Evolutionary conservation across 2,888 invertebrate genomes (phyloP).

Genomic region (Yponomeuta sedellus): DNA sequence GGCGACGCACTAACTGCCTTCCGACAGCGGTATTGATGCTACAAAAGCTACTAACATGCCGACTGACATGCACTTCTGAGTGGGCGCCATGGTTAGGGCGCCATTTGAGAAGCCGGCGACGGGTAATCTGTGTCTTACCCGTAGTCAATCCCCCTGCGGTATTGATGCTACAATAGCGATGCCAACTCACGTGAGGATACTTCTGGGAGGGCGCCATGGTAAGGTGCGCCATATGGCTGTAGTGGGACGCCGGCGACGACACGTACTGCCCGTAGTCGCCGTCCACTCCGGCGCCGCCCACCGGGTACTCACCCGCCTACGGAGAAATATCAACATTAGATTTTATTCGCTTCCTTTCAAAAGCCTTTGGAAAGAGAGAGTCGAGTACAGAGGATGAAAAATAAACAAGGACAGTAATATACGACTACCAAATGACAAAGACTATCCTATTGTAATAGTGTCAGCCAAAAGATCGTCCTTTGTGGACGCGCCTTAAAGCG

Average conservation of each 20-base stretch:
- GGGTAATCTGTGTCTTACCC: no score
- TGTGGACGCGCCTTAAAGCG: no score
- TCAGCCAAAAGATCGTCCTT: no score
- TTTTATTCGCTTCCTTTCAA: no score
- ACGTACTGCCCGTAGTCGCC: slow-evolving; percentile 72
- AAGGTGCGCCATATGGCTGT: slow-evolving; percentile 73
- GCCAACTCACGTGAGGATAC: slow-evolving; percentile 64
- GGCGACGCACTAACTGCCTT: no score
- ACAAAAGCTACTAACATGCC: neutral
- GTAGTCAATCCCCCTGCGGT: no score
- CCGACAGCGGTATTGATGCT: neutral
- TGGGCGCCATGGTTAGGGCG: slow-evolving; percentile 72
- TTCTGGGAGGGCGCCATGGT: slow-evolving; percentile 74
- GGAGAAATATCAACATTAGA: no score
- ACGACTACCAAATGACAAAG: no score
- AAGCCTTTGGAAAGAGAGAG: no score
- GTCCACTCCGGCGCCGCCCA: slow-evolving; percentile 60
- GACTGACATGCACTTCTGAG: slow-evolving; percentile 72
- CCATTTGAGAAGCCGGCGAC: slow-evolving; percentile 69
- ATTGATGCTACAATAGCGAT: neutral
- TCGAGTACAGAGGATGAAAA: no score
- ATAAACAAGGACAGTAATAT: no score
- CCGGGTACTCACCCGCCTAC: slow-evolving; percentile 65
- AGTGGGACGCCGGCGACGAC: slow-evolving; percentile 68
- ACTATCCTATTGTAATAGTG: no score